phyloP scores from a whole-genome alignment of 2,888 invertebrate genomes.

The Macrosoma leucophasiata region DNA sequence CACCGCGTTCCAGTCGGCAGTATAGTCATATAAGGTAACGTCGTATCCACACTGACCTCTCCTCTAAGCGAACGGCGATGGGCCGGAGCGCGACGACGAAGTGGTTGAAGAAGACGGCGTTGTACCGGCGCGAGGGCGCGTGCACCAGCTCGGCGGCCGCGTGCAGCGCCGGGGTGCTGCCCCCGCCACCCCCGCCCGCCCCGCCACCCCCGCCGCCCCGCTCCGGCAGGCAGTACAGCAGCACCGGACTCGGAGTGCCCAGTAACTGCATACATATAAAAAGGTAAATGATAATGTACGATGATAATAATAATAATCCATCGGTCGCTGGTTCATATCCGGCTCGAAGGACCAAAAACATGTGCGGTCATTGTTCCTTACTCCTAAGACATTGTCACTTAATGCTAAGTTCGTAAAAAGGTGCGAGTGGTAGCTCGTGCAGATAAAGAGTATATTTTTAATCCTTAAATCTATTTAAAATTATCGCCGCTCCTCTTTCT shows the following conservation, averaged over 20 bases:
- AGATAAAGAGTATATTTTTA: no score
- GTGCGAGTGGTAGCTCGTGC: no score
- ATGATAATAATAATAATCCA: background rate
- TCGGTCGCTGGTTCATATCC: no score
- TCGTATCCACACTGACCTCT: constrained; percentile 73
- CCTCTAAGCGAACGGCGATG: constrained; percentile 91
- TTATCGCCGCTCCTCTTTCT: no score
- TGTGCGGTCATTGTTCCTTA: no score
- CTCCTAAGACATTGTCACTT: no score
- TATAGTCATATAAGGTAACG: background rate
- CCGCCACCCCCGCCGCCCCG: constrained; percentile 48
- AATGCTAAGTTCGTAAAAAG: no score
- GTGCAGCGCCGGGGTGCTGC: constrained; percentile 83
- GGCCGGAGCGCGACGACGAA: constrained; percentile 88
- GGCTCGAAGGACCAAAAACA: no score
- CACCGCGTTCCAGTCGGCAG: no score
- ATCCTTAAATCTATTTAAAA: no score
- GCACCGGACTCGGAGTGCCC: constrained; percentile 89
- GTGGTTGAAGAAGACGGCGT: constrained; percentile 93
- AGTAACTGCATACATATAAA: constrained; percentile 77
- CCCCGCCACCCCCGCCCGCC: constrained; percentile 55
- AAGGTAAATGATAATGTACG: background rate
- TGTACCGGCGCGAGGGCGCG: constrained; percentile 78
- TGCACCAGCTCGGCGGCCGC: constrained; percentile 86
- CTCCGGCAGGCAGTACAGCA: constrained; percentile 83